These are phyloP conservation scores for Hemiscyllium ocellatum DNA, from an alignment of 2,113 vertebrate species.

Conservation along the genomic window DNA sequence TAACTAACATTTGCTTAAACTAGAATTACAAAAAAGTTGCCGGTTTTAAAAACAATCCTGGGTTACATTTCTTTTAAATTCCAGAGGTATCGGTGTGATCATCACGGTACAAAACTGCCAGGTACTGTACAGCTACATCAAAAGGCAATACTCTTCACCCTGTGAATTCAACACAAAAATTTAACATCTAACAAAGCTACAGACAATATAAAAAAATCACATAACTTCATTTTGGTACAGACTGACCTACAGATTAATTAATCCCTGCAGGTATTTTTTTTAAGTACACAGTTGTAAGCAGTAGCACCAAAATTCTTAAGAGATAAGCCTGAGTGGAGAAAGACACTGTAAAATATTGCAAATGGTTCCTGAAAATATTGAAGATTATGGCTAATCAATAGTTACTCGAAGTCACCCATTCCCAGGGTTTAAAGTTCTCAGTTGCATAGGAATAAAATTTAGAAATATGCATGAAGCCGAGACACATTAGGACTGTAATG, in stretches of 20 bases:
- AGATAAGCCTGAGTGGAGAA: conserved; percentile 69
- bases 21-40: conserved; percentile 50
- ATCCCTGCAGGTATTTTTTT: conserved; percentile 18
- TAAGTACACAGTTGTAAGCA: conserved; percentile 50
- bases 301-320: conserved; percentile 62
- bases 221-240: conserved; percentile 37
- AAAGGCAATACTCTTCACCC: conserved; percentile 60
- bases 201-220: conserved; percentile 33
- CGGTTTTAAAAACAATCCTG: conserved; percentile 54
- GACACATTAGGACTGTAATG: conserved; percentile 67
- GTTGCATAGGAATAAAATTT: conserved; percentile 85
- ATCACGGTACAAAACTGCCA: conserved; percentile 42
- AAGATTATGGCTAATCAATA: conserved; percentile 62
- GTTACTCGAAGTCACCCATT: conserved; percentile 58
- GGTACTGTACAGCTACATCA: conserved; percentile 59
- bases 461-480: conserved; percentile 65
- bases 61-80: conserved; percentile 56
- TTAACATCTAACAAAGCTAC: conserved; percentile 24
- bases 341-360: conserved; percentile 75
- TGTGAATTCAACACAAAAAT: conserved; percentile 57
- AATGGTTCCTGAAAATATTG: conserved; percentile 63
- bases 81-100: conserved; percentile 70
- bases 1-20: conserved; percentile 56
- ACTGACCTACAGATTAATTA: conserved; percentile 33
- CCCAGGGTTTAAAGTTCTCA: conserved; percentile 50